Conservation (phyloP, 2,888 invertebrate species). For the Cephalotes varians region DNA sequence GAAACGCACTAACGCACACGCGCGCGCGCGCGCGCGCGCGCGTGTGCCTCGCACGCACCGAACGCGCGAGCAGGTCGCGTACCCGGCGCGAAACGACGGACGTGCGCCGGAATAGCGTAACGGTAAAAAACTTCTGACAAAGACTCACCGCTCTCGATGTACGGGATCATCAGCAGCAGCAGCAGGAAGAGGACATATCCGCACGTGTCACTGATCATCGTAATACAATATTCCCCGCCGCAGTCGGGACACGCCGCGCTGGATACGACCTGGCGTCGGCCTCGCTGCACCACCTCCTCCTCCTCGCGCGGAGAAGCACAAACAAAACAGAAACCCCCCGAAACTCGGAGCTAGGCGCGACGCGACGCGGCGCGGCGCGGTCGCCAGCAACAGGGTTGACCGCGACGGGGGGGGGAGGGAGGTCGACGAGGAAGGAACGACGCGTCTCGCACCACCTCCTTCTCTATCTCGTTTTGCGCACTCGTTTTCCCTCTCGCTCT, state of each 20-base stretch:
- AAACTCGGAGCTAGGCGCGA: constrained; percentile 31
- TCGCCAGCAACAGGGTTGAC: constrained; percentile 30
- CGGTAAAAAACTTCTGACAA: neutral
- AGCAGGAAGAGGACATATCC: constrained; percentile 90
- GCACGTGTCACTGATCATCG: constrained; percentile 85
- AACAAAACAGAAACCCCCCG: constrained; percentile 47
- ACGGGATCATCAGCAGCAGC: constrained; percentile 89
- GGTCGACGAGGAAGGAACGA: constrained; percentile 3
- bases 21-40: neutral
- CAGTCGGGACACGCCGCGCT: constrained; percentile 57
- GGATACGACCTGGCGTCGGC: constrained; percentile 55
- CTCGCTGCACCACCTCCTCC: constrained; percentile 59
- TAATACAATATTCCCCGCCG: constrained; percentile 79
- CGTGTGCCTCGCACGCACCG: constrained; percentile 11
- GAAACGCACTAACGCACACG: constrained; percentile 15
- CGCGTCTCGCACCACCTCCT: constrained; percentile 9
- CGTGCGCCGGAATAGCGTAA: neutral
- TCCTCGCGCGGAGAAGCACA: neutral
- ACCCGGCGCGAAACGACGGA: neutral
- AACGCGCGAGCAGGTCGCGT: constrained; percentile 30
- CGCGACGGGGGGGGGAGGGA: neutral
- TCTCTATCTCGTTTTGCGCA: neutral
- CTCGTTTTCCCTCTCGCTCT: neutral
- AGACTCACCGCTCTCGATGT: constrained; percentile 91
- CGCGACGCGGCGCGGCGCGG: constrained; percentile 12